These are phyloP conservation scores for Argyresthia albistria DNA, from an alignment of 2,888 invertebrate genomes.

Conservation along the genomic window DNA sequence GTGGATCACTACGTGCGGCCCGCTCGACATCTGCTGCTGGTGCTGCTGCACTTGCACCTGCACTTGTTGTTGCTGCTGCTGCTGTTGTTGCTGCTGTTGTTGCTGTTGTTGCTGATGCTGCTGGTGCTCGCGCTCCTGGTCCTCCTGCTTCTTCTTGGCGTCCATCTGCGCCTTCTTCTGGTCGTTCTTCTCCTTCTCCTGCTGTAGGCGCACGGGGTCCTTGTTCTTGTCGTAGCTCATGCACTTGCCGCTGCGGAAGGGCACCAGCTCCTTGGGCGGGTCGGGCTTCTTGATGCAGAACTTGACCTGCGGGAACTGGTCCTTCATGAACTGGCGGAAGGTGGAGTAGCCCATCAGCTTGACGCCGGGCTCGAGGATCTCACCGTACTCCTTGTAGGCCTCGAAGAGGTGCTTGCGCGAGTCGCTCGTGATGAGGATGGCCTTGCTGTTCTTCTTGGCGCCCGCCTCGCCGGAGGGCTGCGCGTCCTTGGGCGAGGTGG, in stretches of 20 bases:
- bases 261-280: slow-evolving; percentile 58
- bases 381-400: slow-evolving; percentile 81
- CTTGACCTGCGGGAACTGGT: slow-evolving; percentile 84
- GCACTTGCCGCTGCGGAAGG: slow-evolving; percentile 69
- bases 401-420: slow-evolving; percentile 81
- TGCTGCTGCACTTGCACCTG: slow-evolving; percentile 23
- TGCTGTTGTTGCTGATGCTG: slow-evolving; percentile 57
- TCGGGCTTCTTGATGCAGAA: slow-evolving; percentile 76
- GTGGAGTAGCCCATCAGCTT: slow-evolving; percentile 87
- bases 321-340: slow-evolving; percentile 85
- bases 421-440: slow-evolving; percentile 64
- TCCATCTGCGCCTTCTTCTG: slow-evolving; percentile 66
- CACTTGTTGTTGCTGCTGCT: slow-evolving; percentile 20
- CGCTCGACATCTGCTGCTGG: slow-evolving; percentile 24
- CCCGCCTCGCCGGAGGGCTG: slow-evolving; percentile 47
- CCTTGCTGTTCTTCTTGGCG: slow-evolving; percentile 64
- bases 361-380: slow-evolving; percentile 77
- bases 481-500: slow-evolving; percentile 67
- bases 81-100: slow-evolving; percentile 48
- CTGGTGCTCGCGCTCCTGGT: slow-evolving; percentile 51
- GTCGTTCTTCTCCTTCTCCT: slow-evolving; percentile 62
- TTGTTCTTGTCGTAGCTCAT: slow-evolving; percentile 68
- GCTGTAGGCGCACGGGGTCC: slow-evolving; percentile 60
- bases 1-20: slow-evolving; percentile 53
- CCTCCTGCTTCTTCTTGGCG: slow-evolving; percentile 64